A percentile compares a stretch with the other conserved stretches of the same genome.
phyloP scores from a whole-genome alignment of 2,113 vertebrate genomes.

The Apus apus region DNA sequence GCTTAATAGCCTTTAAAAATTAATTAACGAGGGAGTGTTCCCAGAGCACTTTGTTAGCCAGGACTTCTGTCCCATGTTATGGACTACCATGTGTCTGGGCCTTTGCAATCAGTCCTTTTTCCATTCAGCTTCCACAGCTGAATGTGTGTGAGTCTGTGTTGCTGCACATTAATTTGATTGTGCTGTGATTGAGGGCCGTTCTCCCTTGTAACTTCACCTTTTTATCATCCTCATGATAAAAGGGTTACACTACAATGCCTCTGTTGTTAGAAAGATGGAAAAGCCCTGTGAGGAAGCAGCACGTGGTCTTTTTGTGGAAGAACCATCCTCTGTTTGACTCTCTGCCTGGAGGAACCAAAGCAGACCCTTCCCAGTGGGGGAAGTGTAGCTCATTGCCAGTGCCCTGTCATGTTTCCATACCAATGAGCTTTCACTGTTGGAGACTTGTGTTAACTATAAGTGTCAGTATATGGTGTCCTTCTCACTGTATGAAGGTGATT shows the following conservation, averaged over 20 bases:
- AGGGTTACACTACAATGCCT: not conserved
- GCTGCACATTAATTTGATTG: not conserved
- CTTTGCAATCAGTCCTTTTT: not conserved
- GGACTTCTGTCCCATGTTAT: not conserved
- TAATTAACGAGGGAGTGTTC: not conserved
- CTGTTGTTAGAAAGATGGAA: not conserved
- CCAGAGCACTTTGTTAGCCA: not conserved
- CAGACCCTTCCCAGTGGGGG: not conserved
- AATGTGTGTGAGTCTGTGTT: not conserved
- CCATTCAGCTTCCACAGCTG: not conserved
- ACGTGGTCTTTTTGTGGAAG: not conserved
- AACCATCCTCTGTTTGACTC: not conserved
- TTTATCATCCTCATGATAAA: not conserved
- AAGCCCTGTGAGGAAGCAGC: not conserved
- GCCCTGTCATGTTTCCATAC: not conserved
- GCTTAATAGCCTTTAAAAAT: not conserved
- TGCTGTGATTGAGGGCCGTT: not conserved
- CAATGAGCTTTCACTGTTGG: rapidly evolving
- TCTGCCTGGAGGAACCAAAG: not conserved
- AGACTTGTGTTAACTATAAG: not conserved
- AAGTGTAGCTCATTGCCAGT: not conserved
- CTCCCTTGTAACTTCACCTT: not conserved
- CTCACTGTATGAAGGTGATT: rapidly evolving
- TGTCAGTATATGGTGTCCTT: not conserved
- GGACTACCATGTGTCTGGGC: not conserved